Base-by-base conservation (phyloP, 2,888 invertebrate species). In the Tuta absoluta region DNA sequence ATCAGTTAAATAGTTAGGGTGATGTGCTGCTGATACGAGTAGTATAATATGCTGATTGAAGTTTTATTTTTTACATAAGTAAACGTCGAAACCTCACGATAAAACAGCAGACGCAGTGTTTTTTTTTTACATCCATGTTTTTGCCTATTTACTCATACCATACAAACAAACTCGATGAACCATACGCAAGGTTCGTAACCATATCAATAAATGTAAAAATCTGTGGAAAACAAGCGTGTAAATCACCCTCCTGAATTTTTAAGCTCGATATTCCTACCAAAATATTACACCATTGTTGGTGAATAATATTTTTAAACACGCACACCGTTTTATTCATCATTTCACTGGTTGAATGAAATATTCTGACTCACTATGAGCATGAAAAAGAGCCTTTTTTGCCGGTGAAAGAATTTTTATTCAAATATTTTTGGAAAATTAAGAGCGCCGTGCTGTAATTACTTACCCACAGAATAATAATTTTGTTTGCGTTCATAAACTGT, bases 251-350 rank as follows among this genome's bases (percentile, higher is more conserved):
- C 45, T 45, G 45, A n/a, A 45, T 45, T 45, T 45, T 5, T 45
- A 7, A n/a, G 4, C 45, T 17, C 5, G n/a, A 45, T 17, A n/a
- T 3, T 45, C 45, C 45, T 5, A 17, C 45, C n/a, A n/a, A 45
- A 45, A 45, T 45, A 45, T 45, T 17, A 45, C 17, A 4, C 45
- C 45, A 45, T 45, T 45, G 45, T 45, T 45, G n/a, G 45, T 45
- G n/a, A 5, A 17, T 17, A 45, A 45, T 45, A 45, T 45, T 45
- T 45, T 45, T 45, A 3, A 45, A 45, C 45, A 45, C 45, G 45
- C 17, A n/a, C 45, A n/a, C 45, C 45, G 17, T 45, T 45, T 45
- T 45, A 45, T 45, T 45, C 45, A 45, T 45, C 45, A 45, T 45
- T 17, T n/a, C 0, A 17, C n/a, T 45, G 45, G 45, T 45, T 45